Conservation (phyloP, 2,888 invertebrate species). For the Serripes groenlandicus region DNA sequence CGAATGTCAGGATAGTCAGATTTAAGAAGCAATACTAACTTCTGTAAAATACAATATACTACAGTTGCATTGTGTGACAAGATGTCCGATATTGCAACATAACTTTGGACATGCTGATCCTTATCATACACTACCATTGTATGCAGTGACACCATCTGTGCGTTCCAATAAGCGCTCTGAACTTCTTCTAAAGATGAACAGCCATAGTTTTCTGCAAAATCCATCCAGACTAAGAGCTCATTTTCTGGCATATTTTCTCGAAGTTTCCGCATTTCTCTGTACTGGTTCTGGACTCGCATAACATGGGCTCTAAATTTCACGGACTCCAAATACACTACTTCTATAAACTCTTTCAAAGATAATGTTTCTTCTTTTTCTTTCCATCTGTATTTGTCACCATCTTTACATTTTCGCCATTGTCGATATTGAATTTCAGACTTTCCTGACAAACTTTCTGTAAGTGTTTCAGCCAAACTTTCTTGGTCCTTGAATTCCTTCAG, state of each 20-base stretch:
- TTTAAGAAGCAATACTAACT: too few relatives aligned
- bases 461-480: neutral
- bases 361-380: neutral
- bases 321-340: too few relatives aligned
- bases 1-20: too few relatives aligned
- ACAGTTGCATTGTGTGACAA: too few relatives aligned
- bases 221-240: too few relatives aligned
- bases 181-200: neutral
- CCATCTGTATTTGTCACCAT: neutral
- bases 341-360: neutral
- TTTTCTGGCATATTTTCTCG: constrained; percentile 5
- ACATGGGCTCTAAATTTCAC: neutral
- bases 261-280: neutral
- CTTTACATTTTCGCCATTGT: neutral
- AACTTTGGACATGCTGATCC: too few relatives aligned
- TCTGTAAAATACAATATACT: too few relatives aligned
- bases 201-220: constrained; percentile 1
- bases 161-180: neutral
- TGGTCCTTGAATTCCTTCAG: neutral
- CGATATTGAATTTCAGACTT: neutral
- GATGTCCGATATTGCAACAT: constrained; percentile 1
- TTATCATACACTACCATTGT: constrained; percentile 62
- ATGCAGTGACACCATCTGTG: constrained; percentile 51
- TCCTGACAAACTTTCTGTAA: neutral
- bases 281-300: neutral